Evolutionary conservation across 2,797 vertebrate genomes (phyloP).

Genomic region (Sebastes minor): DNA sequence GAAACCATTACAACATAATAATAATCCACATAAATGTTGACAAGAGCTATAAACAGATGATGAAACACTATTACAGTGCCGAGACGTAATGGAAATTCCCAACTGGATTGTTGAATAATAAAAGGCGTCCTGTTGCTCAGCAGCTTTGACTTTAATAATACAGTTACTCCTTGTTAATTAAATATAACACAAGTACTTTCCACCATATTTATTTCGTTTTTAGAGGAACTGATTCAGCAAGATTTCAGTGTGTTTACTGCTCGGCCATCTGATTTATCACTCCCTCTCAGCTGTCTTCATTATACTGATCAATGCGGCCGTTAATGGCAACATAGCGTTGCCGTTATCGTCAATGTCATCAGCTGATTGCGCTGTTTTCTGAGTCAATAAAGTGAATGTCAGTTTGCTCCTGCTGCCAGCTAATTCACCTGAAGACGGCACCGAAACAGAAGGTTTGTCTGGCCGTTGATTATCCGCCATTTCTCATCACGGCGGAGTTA

Average conservation of each 20-base stretch:
- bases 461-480: background rate
- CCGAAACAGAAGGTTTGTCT: background rate
- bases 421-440: constrained; percentile 8
- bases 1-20: constrained; percentile 8
- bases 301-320: constrained; percentile 16
- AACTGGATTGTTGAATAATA: constrained; percentile 1
- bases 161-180: background rate
- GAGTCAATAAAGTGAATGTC: constrained; percentile 37
- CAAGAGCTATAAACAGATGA: constrained; percentile 8
- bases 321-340: background rate
- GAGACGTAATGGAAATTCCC: background rate
- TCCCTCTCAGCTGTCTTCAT: constrained; percentile 4
- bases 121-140: constrained; percentile 8
- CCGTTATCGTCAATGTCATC: constrained; percentile 13
- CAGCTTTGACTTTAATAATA: constrained; percentile 5
- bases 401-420: background rate
- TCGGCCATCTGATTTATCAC: background rate
- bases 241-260: background rate
- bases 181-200: background rate
- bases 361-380: constrained; percentile 13
- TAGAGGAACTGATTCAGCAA: background rate
- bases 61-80: constrained; percentile 2
- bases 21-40: constrained; percentile 18
- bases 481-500: background rate
- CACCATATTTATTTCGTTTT: background rate